Percentiles rank a stretch among this genome's conserved stretches.
These are phyloP conservation scores for Zelleria hepariella DNA, from an alignment of 2,888 invertebrate species.

Conservation along the genomic window DNA sequence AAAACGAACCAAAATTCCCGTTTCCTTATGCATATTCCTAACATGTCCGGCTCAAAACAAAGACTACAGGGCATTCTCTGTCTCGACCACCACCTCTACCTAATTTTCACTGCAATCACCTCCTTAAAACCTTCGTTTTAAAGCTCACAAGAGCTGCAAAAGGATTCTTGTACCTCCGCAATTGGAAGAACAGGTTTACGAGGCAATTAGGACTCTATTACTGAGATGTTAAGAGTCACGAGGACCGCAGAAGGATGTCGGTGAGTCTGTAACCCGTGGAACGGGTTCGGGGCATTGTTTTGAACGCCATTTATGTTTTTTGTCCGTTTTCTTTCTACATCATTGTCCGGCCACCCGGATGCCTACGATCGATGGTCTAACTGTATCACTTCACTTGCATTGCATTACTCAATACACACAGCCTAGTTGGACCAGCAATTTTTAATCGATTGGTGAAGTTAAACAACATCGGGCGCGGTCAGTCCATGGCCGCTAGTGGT, in stretches of 20 bases:
- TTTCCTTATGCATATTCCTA: slow-evolving; percentile 1
- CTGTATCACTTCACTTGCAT: neutral
- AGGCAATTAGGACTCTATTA: neutral
- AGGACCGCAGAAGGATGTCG: slow-evolving; percentile 4
- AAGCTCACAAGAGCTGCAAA: neutral
- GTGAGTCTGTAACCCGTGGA: slow-evolving; percentile 10
- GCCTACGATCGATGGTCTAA: slow-evolving; percentile 1
- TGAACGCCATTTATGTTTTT: slow-evolving; percentile 10
- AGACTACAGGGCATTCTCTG: neutral
- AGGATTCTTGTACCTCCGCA: neutral
- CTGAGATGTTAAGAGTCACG: neutral
- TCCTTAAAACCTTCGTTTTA: neutral
- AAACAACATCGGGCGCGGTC: no score
- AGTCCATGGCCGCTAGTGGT: no score
- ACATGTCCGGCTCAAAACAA: neutral
- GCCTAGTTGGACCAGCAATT: neutral
- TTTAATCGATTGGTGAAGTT: no score
- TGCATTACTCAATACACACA: neutral
- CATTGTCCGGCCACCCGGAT: slow-evolving; percentile 2
- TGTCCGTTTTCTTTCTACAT: slow-evolving; percentile 8
- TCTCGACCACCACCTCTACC: neutral
- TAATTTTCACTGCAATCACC: neutral
- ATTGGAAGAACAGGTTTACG: neutral
- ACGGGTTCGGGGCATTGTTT: slow-evolving; percentile 17
- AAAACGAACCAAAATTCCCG: neutral